Percentiles rank a stretch among this genome's conserved stretches.
phyloP scores from a whole-genome alignment of 1,140 invertebrate species.

The Eupeodes corollae region DNA sequence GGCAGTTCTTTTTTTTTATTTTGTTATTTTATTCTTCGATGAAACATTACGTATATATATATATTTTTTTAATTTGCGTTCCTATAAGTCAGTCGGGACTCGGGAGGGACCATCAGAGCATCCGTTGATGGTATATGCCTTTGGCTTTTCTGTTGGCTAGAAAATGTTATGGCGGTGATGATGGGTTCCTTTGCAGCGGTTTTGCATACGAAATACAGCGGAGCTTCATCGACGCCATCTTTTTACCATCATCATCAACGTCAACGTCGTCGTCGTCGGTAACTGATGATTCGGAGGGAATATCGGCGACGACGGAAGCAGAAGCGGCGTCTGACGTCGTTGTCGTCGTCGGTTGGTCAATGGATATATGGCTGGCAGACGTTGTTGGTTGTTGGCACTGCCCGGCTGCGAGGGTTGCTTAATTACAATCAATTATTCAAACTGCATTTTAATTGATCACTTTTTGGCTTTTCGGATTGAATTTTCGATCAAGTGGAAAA shows the following conservation, averaged over 20 bases:
- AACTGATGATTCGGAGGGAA: neutral
- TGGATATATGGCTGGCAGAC: neutral
- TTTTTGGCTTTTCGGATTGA: slow-evolving; percentile 15
- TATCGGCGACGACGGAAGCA: neutral
- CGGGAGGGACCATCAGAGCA: no score
- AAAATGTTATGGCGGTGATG: neutral
- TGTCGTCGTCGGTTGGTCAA: neutral
- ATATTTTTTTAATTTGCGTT: no score
- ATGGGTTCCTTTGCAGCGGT: no score
- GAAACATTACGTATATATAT: no score
- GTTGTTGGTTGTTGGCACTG: neutral
- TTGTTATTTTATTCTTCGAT: neutral
- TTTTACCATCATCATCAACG: no score
- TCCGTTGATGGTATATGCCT: neutral
- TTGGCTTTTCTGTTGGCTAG: neutral
- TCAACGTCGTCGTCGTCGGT: no score
- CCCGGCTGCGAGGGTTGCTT: slow-evolving; percentile 15
- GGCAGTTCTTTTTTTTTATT: slow-evolving; percentile 8
- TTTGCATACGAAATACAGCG: no score
- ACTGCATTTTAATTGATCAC: slow-evolving; percentile 35
- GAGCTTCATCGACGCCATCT: no score
- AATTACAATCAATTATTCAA: slow-evolving; percentile 37
- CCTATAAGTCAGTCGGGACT: no score
- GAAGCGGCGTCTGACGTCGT: no score
- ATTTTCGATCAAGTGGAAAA: no score